phyloP scores from a whole-genome alignment of 2,797 vertebrate species.

The Melanotaenia parkinsoni region DNA sequence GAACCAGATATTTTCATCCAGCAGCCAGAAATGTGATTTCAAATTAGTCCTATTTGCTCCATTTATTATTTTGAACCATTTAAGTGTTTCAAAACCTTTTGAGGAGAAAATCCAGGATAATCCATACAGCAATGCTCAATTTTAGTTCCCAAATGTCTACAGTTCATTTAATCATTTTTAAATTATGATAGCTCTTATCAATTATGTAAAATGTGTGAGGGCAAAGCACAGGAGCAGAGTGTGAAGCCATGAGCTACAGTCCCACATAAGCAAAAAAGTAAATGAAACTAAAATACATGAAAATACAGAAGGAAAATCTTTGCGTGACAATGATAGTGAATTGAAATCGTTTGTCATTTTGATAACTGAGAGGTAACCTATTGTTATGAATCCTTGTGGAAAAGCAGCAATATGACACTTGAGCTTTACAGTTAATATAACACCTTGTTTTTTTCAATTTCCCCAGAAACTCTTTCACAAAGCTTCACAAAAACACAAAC shows the following conservation, averaged over 20 bases:
- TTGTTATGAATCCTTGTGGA: neutral
- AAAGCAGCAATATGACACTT: neutral
- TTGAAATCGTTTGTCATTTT: neutral
- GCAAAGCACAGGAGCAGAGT: constrained; percentile 2
- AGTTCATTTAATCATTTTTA: constrained; percentile 44
- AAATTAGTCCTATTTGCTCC: neutral
- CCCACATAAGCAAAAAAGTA: neutral
- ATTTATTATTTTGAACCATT: no score
- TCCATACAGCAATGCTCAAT: constrained; percentile 11
- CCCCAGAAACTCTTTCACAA: neutral
- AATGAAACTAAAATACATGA: neutral
- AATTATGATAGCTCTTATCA: constrained; percentile 49
- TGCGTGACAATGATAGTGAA: neutral
- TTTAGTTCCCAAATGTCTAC: constrained; percentile 5
- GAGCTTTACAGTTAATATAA: neutral
- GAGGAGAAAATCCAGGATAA: no score
- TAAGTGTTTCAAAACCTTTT: no score
- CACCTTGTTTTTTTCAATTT: no score
- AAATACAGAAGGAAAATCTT: neutral
- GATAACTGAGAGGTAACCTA: neutral
- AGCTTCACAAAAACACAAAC: constrained; percentile 8
- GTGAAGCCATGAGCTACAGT: constrained; percentile 6
- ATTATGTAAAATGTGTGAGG: constrained; percentile 42
- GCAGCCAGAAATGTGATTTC: neutral
- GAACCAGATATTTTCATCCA: neutral